Evolutionary conservation across 2,888 invertebrate species (phyloP).

Genomic region (Augiades crinisus): DNA sequence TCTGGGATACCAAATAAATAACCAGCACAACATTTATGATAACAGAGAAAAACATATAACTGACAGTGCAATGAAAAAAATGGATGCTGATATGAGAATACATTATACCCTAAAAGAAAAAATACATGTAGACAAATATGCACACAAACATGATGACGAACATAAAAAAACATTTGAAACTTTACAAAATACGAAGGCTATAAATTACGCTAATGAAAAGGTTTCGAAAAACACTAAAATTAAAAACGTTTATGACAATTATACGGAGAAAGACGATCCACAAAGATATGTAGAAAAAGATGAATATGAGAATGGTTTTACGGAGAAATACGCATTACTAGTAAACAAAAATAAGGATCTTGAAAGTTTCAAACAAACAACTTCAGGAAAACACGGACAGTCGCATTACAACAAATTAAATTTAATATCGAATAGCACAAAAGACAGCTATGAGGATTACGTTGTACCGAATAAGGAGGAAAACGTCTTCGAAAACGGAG

Average conservation of each 20-base stretch:
- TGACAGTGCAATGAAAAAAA: no score
- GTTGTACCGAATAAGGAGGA: constrained; percentile 43
- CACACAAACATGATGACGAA: background rate
- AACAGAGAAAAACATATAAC: no score
- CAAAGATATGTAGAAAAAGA: background rate
- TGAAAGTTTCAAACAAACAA: constrained; percentile 20
- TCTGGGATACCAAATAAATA: background rate
- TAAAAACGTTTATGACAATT: background rate
- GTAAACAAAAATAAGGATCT: background rate
- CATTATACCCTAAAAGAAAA: no score
- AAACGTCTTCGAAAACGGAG: constrained; percentile 35
- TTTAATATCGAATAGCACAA: constrained; percentile 26
- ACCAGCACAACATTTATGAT: no score
- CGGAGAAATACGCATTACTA: background rate
- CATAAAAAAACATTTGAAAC: background rate
- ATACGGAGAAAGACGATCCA: background rate
- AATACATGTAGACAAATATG: background rate
- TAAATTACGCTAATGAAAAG: background rate
- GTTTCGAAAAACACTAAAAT: background rate
- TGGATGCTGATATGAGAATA: no score
- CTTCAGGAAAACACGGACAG: background rate
- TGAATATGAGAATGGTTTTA: background rate
- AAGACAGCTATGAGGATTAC: constrained; percentile 62
- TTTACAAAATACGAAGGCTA: background rate
- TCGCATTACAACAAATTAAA: constrained; percentile 4